Conservation (phyloP, 1,140 invertebrate genomes). For the Orius insidiosus region DNA sequence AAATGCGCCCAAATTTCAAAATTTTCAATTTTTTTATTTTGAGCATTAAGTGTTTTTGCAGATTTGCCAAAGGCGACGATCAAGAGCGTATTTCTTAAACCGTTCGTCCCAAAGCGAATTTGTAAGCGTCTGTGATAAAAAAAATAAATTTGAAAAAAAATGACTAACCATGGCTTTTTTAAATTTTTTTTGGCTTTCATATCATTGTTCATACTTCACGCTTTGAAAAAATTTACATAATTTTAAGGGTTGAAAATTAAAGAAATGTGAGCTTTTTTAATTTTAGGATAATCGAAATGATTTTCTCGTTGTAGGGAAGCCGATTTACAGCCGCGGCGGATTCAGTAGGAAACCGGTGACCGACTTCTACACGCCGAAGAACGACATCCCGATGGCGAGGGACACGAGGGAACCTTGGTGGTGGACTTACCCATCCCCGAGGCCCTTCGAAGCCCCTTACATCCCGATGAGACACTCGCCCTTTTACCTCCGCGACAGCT, state of each 20-base stretch:
- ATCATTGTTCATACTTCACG: too few relatives aligned
- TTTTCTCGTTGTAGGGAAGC: conserved; percentile 34
- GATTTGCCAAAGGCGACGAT: conserved; percentile 3
- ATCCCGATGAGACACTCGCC: conserved; percentile 37
- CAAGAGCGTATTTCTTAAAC: conserved; percentile 9
- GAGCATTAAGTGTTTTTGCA: conserved; percentile 1
- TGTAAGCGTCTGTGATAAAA: too few relatives aligned
- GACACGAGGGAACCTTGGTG: conserved; percentile 72
- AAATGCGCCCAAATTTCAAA: too few relatives aligned
- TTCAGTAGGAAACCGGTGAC: conserved; percentile 42
- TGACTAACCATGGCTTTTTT: too few relatives aligned
- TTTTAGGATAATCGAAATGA: background rate
- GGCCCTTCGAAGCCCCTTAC: conserved; percentile 40
- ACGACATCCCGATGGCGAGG: conserved; percentile 52
- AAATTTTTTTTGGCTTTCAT: too few relatives aligned
- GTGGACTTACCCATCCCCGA: conserved; percentile 61
- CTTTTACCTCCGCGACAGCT: conserved; percentile 66
- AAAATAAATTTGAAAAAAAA: too few relatives aligned
- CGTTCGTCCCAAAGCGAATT: conserved; percentile 1
- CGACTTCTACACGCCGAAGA: conserved; percentile 57
- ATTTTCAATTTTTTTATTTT: too few relatives aligned
- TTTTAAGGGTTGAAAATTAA: too few relatives aligned
- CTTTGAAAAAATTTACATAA: too few relatives aligned
- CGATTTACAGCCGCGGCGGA: conserved; percentile 45
- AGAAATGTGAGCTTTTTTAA: too few relatives aligned